Conservation (phyloP, 1,140 invertebrate genomes). For the Drosophila tsacasi region DNA sequence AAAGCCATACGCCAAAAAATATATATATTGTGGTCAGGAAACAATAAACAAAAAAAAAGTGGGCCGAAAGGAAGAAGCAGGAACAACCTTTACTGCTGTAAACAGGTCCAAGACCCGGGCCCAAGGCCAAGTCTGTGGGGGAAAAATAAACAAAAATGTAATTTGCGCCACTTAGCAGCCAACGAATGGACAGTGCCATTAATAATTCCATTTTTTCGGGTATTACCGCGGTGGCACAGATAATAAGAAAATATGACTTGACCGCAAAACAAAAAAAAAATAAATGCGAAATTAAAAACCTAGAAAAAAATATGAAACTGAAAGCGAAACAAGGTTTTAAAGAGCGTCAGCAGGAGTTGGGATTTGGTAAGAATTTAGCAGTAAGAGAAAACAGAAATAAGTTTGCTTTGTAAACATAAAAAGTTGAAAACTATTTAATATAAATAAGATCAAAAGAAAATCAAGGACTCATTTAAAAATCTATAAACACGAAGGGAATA, state of each 20-base stretch:
- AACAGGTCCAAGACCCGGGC: conserved; percentile 13
- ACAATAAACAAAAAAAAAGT: conserved; percentile 53
- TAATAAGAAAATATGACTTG: conserved; percentile 81
- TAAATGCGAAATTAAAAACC: conserved; percentile 19
- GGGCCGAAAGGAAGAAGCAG: conserved; percentile 23
- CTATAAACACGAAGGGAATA: background rate
- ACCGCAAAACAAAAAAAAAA: conserved; percentile 28
- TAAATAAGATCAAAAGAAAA: background rate
- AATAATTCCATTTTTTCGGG: conserved; percentile 74
- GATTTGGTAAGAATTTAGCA: background rate
- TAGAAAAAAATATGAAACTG: background rate
- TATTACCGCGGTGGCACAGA: conserved; percentile 58
- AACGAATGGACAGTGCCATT: conserved; percentile 79
- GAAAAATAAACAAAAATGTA: conserved; percentile 82
- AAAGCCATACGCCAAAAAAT: conserved; percentile 61
- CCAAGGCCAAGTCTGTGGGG: conserved; percentile 57
- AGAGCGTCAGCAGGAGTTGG: background rate
- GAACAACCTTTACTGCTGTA: conserved; percentile 29
- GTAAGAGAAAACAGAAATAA: background rate
- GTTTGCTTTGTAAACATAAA: conserved; percentile 3
- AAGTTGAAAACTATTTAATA: no score
- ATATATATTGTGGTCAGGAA: conserved; percentile 48
- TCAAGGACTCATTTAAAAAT: background rate
- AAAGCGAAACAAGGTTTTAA: conserved; percentile 2
- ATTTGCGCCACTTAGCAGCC: conserved; percentile 81